These are phyloP conservation scores for Botia kubotai DNA, from an alignment of 2,797 vertebrate genomes.

Conservation along the genomic window DNA sequence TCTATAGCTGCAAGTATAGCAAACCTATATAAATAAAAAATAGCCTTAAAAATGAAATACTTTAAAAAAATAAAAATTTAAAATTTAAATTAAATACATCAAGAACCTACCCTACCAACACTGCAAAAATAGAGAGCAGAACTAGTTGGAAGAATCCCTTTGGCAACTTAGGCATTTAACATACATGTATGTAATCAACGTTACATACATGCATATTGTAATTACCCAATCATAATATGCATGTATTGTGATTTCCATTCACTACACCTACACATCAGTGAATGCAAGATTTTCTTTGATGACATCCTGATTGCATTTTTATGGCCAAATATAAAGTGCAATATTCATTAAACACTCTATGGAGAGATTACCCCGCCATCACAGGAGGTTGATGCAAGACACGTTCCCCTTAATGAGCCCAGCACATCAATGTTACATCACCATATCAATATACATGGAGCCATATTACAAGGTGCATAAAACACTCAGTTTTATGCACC, in stretches of 20 bases:
- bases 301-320: constrained; percentile 24
- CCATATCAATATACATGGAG: constrained; percentile 32
- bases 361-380: constrained; percentile 21
- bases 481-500: background rate
- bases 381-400: constrained; percentile 26
- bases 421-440: constrained; percentile 41
- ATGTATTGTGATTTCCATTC: constrained; percentile 8
- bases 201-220: background rate
- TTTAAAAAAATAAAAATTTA: background rate
- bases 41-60: too few relatives aligned
- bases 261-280: background rate
- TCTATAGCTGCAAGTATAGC: too few relatives aligned
- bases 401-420: constrained; percentile 26
- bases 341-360: constrained; percentile 36
- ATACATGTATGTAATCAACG: background rate
- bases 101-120: background rate
- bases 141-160: background rate
- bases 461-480: constrained; percentile 39
- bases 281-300: constrained; percentile 14
- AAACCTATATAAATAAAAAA: too few relatives aligned
- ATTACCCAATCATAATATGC: constrained; percentile 11
- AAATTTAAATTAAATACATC: background rate
- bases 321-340: constrained; percentile 32
- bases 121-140: background rate
- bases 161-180: background rate